Evolutionary conservation across 37 sponge, comb jelly and placozoan genomes (phyloP), one percentile per base, ranked within the genome.

Genomic region (Oscarella lobularis): DNA sequence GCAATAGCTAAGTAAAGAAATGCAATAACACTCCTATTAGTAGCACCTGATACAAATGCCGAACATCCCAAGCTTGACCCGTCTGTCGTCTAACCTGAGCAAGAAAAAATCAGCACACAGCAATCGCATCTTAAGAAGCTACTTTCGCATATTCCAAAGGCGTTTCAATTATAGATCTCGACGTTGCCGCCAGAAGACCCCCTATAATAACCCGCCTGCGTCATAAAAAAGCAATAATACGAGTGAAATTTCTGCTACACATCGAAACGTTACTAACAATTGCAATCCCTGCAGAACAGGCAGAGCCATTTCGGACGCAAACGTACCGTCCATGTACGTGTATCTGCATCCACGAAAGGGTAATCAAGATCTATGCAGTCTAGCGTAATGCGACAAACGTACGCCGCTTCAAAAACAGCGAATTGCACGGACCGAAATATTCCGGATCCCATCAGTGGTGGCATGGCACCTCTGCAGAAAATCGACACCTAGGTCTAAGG

Each of bases 361-460:
- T 27, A 27, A 48, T 48, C 20, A 48, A 48, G 20, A 48, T n/a
- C n/a, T n/a, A n/a, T n/a, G n/a, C n/a, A 9, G 20, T 27, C 60
- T 48, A 48, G 20, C 60, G 60, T 48, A 48, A 48, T 20, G 20
- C 60, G 60, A 48, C 60, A 48, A 48, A 92, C 92, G 76, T 92
- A 97, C 37, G 73, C 75, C 0, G 86, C 85, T 41, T 97, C 98
- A 83, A 92, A 97, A 33, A 90, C 98, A 14, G 98, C 93, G 81
- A 97, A 97, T 75, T 97, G 98, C 3, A 83, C 70, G 2, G 98
- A 92, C 0, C 98, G 73, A 83, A 78, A 97, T n/a, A 97, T 88
- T 3, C 98, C 98, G 32, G 98, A 97, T 1, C 98, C 98, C 39
- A 84, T 67, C 5, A 97, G 77, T 31, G 98, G 98, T 0, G 98